A percentile compares a stretch with the other conserved stretches of the same genome.
Evolutionary conservation across 2,113 vertebrate species (phyloP).

Genomic region (Ceyx margarethae): DNA sequence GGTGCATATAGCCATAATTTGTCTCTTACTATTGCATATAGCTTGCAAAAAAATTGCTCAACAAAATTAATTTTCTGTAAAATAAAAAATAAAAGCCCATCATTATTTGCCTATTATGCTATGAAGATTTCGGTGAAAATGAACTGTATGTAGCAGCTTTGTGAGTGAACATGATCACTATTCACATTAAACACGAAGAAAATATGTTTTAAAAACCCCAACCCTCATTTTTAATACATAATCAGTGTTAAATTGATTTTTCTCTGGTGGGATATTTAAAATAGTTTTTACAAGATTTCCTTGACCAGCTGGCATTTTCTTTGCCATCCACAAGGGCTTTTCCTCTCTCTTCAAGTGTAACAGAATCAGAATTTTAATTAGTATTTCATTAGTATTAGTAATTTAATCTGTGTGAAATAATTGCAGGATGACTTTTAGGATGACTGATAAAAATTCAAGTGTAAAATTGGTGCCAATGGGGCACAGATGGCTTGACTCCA

Average conservation of each 20-base stretch:
- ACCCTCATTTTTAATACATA: background rate
- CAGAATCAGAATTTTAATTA: conserved; percentile 26
- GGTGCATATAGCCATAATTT: background rate
- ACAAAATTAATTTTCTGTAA: background rate
- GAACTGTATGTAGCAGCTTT: background rate
- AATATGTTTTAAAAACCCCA: background rate
- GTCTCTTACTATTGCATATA: background rate
- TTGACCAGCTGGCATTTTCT: conserved; percentile 9
- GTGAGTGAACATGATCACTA: background rate
- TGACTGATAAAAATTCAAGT: conserved; percentile 20
- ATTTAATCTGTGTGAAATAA: conserved; percentile 9
- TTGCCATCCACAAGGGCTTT: background rate
- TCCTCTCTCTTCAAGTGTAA: background rate
- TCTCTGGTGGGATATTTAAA: conserved; percentile 6
- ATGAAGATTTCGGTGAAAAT: background rate
- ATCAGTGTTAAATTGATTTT: background rate
- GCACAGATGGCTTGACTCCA: background rate
- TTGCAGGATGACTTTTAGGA: background rate
- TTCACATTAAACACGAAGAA: background rate
- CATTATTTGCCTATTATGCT: background rate
- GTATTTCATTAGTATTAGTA: background rate
- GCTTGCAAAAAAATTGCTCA: background rate
- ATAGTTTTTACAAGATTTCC: background rate
- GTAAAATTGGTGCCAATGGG: background rate
- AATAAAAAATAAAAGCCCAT: background rate